Evolutionary conservation across 2,113 vertebrate species (phyloP).

Genomic region (Nothobranchius kuhntae): DNA sequence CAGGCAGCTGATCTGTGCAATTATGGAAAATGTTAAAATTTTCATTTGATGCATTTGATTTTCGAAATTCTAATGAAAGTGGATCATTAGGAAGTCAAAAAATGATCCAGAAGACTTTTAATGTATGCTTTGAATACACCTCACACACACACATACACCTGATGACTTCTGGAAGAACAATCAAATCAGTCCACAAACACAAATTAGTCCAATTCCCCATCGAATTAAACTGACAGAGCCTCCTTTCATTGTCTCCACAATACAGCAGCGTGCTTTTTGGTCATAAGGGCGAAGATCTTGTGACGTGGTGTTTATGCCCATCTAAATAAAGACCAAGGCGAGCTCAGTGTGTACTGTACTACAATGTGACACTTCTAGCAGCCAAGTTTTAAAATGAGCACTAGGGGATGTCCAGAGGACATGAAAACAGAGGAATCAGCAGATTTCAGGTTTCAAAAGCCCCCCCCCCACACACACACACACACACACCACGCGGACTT

Average conservation of each 20-base stretch:
- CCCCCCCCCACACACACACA: background rate
- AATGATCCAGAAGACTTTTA: background rate
- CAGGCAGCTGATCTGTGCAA: background rate
- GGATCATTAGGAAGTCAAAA: background rate
- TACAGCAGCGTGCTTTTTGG: constrained; percentile 43
- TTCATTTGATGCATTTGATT: background rate
- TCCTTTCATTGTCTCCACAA: constrained; percentile 56
- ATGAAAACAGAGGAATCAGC: constrained; percentile 3
- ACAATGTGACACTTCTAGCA: constrained; percentile 53
- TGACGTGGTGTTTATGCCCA: constrained; percentile 51
- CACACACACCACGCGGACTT: no score
- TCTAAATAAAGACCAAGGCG: constrained; percentile 55
- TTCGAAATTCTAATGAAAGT: background rate
- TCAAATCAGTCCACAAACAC: constrained; percentile 22
- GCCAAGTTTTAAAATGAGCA: constrained; percentile 4
- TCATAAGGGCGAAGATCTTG: constrained; percentile 63
- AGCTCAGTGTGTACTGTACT: constrained; percentile 24
- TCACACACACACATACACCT: constrained; percentile 5
- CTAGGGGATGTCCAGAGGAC: constrained; percentile 19
- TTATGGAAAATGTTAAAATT: background rate
- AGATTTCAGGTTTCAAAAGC: constrained; percentile 15
- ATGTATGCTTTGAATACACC: background rate
- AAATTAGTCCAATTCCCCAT: constrained; percentile 29
- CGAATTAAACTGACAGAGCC: constrained; percentile 43
- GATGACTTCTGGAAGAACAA: constrained; percentile 39